Conservation (phyloP, 1,140 invertebrate genomes). For the Nilaparvata lugens region DNA sequence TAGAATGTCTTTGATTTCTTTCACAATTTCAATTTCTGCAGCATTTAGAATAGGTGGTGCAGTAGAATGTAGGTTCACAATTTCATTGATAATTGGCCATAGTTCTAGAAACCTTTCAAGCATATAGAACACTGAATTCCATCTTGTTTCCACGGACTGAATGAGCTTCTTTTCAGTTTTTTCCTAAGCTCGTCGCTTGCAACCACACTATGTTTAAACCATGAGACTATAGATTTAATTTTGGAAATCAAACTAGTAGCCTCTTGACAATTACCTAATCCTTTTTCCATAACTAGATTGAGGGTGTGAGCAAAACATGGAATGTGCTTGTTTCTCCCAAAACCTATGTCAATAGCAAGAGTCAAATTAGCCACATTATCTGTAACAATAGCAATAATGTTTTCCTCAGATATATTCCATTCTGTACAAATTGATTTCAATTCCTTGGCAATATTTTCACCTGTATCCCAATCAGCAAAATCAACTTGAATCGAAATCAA, state of each 20-base stretch:
- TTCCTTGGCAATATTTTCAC: constrained; percentile 22
- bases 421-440: constrained; percentile 26
- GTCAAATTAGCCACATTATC: constrained; percentile 37
- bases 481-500: too few relatives aligned
- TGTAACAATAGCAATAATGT: constrained; percentile 34
- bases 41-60: constrained; percentile 12
- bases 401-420: constrained; percentile 33
- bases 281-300: constrained; percentile 23
- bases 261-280: background rate
- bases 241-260: constrained; percentile 8
- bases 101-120: constrained; percentile 27
- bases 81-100: constrained; percentile 10
- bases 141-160: constrained; percentile 29
- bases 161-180: constrained; percentile 23
- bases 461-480: too few relatives aligned
- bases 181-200: constrained; percentile 20
- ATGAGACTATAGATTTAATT: constrained; percentile 19
- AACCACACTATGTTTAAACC: constrained; percentile 19
- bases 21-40: constrained; percentile 5
- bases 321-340: constrained; percentile 32
- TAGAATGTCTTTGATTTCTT: constrained; percentile 7
- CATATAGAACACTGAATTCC: constrained; percentile 33
- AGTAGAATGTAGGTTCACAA: constrained; percentile 8
- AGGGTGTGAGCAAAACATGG: constrained; percentile 37
- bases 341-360: constrained; percentile 30